These are phyloP conservation scores for Chymomyza procnemis DNA, from an alignment of 2,888 invertebrate genomes.

Conservation along the genomic window DNA sequence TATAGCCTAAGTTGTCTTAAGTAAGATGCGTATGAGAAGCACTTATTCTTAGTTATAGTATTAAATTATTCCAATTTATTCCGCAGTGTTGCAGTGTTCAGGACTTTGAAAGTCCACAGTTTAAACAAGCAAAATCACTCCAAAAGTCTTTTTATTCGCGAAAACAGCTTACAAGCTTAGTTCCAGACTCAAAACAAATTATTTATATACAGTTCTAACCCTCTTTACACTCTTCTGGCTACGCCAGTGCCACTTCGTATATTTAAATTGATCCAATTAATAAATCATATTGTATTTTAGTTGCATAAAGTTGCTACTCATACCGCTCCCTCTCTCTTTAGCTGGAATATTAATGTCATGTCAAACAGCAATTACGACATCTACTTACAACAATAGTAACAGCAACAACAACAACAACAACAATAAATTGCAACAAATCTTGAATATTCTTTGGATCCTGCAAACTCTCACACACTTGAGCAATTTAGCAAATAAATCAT, in stretches of 20 bases:
- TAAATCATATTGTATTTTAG: constrained; percentile 64
- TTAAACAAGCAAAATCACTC: too few relatives aligned
- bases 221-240: background rate
- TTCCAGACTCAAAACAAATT: too few relatives aligned
- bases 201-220: too few relatives aligned
- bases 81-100: too few relatives aligned
- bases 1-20: too few relatives aligned
- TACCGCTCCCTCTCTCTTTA: background rate
- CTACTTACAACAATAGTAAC: constrained; percentile 39
- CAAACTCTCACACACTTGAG: constrained; percentile 57
- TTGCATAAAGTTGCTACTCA: constrained; percentile 24
- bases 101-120: too few relatives aligned
- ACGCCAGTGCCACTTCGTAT: constrained; percentile 9
- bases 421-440: constrained; percentile 47
- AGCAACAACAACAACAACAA: constrained; percentile 16
- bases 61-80: too few relatives aligned
- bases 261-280: constrained; percentile 58
- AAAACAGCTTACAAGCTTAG: too few relatives aligned
- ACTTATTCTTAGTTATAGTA: too few relatives aligned
- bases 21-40: too few relatives aligned
- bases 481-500: constrained; percentile 70
- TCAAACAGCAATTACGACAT: constrained; percentile 69
- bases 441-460: constrained; percentile 42
- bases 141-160: too few relatives aligned
- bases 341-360: constrained; percentile 70